These are phyloP conservation scores for Drosophila cracens DNA, from an alignment of 2,888 invertebrate genomes.

Conservation along the genomic window DNA sequence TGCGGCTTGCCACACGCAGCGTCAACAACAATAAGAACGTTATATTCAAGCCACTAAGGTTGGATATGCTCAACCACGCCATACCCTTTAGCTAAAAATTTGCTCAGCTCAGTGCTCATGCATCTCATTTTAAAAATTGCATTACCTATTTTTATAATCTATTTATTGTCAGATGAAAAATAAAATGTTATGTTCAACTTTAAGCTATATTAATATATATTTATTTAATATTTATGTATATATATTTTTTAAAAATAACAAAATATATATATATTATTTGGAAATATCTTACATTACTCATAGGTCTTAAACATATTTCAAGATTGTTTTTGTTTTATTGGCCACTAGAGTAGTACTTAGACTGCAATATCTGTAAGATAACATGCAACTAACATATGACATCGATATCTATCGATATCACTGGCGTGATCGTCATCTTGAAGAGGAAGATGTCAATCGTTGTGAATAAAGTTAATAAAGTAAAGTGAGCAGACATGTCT, in stretches of 20 bases:
- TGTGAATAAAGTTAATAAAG: neutral
- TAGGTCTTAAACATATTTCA: no score
- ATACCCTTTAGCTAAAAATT: slow-evolving; percentile 10
- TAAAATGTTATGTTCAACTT: no score
- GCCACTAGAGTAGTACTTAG: no score
- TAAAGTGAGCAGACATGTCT: neutral
- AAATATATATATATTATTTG: no score
- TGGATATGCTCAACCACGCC: neutral
- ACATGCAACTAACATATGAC: neutral
- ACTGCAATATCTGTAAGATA: neutral
- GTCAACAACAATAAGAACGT: slow-evolving; percentile 46
- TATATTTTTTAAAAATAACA: neutral
- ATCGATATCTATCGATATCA: neutral
- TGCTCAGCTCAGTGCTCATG: neutral
- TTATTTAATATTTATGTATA: no score
- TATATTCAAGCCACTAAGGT: neutral
- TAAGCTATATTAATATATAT: no score
- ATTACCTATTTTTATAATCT: neutral
- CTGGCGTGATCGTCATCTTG: neutral
- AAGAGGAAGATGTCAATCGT: neutral
- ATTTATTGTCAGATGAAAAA: neutral
- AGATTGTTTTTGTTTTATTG: no score
- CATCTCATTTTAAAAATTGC: neutral
- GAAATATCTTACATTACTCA: no score
- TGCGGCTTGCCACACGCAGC: slow-evolving; percentile 76